A percentile compares a stretch with the other conserved stretches of the same genome.
Evolutionary conservation across 2,888 invertebrate species (phyloP).

Genomic region (Elysia crispata): DNA sequence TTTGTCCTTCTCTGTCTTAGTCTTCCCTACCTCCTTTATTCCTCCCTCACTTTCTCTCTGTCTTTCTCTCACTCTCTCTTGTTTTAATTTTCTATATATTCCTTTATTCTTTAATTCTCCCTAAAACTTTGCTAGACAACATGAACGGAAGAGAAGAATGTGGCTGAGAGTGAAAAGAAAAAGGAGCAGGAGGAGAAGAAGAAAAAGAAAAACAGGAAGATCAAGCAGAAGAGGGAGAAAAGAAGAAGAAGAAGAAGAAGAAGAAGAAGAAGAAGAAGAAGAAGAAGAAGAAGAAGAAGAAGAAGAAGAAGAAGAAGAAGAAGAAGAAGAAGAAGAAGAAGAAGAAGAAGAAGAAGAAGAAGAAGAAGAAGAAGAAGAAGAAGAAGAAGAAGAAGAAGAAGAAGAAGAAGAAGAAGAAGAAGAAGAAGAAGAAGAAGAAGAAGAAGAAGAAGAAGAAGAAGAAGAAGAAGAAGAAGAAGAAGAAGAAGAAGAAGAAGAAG

Average conservation of each 20-base stretch:
- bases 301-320: constrained; percentile 23
- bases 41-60: too few species aligned
- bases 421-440: background rate
- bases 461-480: background rate
- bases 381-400: constrained; percentile 26
- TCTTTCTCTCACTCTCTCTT: too few species aligned
- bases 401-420: background rate
- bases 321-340: constrained; percentile 25
- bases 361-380: constrained; percentile 38
- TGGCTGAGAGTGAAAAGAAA: background rate
- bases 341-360: constrained; percentile 23
- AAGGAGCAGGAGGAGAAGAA: background rate
- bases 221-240: constrained; percentile 10
- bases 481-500: constrained; percentile 15
- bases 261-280: constrained; percentile 26
- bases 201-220: constrained; percentile 13
- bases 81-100: too few species aligned
- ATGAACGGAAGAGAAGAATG: background rate
- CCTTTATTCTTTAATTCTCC: too few species aligned
- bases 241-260: constrained; percentile 34
- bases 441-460: background rate
- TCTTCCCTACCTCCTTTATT: too few species aligned
- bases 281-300: constrained; percentile 34
- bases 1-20: too few species aligned
- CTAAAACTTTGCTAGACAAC: background rate